phyloP scores from a whole-genome alignment of 2,888 invertebrate genomes.

The Epistrophe eligans region DNA sequence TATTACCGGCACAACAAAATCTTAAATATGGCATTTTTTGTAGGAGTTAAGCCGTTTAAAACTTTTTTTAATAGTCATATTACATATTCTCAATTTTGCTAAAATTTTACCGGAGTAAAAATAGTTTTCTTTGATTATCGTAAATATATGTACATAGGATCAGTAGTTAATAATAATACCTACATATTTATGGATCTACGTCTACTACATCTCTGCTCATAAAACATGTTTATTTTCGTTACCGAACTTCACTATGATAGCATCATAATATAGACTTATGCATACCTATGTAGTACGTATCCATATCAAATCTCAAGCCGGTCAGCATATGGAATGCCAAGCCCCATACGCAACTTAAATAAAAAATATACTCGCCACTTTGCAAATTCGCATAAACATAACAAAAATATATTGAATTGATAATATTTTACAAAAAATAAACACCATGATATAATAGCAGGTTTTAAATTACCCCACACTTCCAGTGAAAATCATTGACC shows the following conservation, averaged over 20 bases:
- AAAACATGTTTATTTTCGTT: background rate
- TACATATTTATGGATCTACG: too few species aligned
- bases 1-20: too few species aligned
- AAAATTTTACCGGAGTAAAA: too few species aligned
- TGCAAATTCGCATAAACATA: conserved; percentile 13
- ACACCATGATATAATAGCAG: conserved; percentile 39
- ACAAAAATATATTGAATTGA: conserved; percentile 24
- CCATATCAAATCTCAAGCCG: conserved; percentile 2
- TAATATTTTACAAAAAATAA: conserved; percentile 50
- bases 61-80: too few species aligned
- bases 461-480: conserved; percentile 59
- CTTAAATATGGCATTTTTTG: too few species aligned
- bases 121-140: too few species aligned
- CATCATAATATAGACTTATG: too few species aligned
- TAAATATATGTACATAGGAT: too few species aligned
- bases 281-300: background rate
- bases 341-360: background rate
- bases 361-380: background rate
- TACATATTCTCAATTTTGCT: too few species aligned
- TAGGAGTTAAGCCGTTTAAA: too few species aligned
- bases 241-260: background rate
- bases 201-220: too few species aligned
- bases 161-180: too few species aligned
- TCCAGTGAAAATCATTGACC: conserved; percentile 42
- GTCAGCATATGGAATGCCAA: background rate